Evolutionary conservation across 2,888 invertebrate species (phyloP).

Genomic region (Acanthoscelides obtectus): DNA sequence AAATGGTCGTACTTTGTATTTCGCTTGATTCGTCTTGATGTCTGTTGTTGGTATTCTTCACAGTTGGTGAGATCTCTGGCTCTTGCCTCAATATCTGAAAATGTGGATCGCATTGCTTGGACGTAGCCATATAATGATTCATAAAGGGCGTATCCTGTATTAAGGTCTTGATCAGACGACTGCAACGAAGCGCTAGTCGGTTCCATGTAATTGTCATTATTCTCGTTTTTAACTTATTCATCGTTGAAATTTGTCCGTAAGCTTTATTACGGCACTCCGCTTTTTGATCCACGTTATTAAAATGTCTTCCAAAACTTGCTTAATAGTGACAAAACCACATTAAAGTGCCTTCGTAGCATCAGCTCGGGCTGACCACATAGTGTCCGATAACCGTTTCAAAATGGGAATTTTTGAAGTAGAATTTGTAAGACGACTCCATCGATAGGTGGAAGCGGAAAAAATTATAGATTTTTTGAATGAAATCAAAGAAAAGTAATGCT

Average conservation of each 20-base stretch:
- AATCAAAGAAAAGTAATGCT: slow-evolving; percentile 16
- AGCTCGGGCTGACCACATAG: slow-evolving; percentile 18
- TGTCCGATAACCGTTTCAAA: too few species aligned
- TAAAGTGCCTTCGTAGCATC: slow-evolving; percentile 15
- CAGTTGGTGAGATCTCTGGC: too few species aligned
- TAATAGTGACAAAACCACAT: too few species aligned
- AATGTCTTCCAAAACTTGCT: slow-evolving; percentile 6
- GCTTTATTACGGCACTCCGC: slow-evolving; percentile 19
- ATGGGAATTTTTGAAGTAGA: slow-evolving; percentile 1
- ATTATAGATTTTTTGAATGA: slow-evolving; percentile 25
- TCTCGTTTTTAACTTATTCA: slow-evolving; percentile 24
- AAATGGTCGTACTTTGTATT: slow-evolving; percentile 11
- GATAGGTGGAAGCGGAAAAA: slow-evolving; percentile 27
- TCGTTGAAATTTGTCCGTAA: slow-evolving; percentile 22
- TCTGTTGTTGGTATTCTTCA: too few species aligned
- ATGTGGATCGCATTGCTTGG: slow-evolving; percentile 18
- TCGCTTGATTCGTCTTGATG: slow-evolving; percentile 9
- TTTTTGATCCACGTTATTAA: too few species aligned
- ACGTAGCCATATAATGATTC: slow-evolving; percentile 19
- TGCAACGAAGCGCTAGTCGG: slow-evolving; percentile 21
- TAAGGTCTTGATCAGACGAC: too few species aligned
- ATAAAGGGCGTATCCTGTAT: too few species aligned
- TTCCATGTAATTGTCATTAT: slow-evolving; percentile 4
- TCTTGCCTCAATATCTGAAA: slow-evolving; percentile 19
- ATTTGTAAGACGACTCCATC: slow-evolving; percentile 20